Percentiles rank a stretch among this genome's conserved stretches.
phyloP scores from a whole-genome alignment of 2,888 invertebrate genomes.

The Alloscopus bannaensis region DNA sequence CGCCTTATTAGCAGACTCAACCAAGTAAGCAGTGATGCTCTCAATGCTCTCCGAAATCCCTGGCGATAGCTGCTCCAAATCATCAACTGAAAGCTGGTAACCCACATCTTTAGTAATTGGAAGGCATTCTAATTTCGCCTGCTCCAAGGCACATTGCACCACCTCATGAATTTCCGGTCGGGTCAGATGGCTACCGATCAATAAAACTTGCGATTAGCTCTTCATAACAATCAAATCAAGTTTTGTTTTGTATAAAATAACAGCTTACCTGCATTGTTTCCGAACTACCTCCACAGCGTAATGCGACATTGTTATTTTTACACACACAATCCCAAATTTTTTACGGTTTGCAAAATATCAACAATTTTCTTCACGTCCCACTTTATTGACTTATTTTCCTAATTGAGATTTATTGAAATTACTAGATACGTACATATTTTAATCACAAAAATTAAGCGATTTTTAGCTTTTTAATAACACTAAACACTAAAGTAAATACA shows the following conservation, averaged over 20 bases:
- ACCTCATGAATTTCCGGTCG: conserved; percentile 29
- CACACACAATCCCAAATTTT: no score
- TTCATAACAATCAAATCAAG: conserved; percentile 1
- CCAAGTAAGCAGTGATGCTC: conserved; percentile 19
- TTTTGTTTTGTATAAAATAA: not conserved
- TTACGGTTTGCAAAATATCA: no score
- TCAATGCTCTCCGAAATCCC: conserved; percentile 27
- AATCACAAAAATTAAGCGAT: no score
- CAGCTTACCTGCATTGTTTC: conserved; percentile 60
- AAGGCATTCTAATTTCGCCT: not conserved
- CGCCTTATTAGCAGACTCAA: not conserved
- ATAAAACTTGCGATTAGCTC: not conserved
- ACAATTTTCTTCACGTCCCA: no score
- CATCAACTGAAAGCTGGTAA: conserved; percentile 5
- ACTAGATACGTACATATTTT: no score
- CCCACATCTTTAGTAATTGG: conserved; percentile 19
- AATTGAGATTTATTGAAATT: no score
- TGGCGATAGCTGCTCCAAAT: conserved; percentile 18
- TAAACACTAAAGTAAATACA: no score
- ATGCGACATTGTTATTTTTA: conserved; percentile 16
- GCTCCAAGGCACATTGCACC: conserved; percentile 8
- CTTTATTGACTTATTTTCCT: no score
- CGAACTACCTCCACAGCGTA: conserved; percentile 65
- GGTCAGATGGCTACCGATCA: conserved; percentile 18
- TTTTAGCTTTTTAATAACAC: no score